These are phyloP conservation scores for Petrocephalus zakoni DNA, from an alignment of 2,113 vertebrate genomes.

Conservation along the genomic window DNA sequence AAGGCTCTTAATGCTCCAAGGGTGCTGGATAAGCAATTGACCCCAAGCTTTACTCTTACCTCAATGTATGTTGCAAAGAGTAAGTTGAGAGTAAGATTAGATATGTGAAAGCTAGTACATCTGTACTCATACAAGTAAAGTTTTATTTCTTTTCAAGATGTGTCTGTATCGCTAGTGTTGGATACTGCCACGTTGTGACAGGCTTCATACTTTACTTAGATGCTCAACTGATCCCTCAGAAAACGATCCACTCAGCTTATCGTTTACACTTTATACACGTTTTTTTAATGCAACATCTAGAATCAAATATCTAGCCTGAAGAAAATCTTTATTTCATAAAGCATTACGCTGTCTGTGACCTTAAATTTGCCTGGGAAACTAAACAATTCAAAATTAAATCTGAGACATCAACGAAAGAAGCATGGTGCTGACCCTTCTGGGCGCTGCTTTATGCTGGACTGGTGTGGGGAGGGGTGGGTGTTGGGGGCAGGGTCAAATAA, in stretches of 20 bases:
- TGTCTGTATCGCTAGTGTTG: background rate
- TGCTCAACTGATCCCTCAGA: background rate
- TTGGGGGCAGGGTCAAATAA: background rate
- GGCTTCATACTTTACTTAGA: background rate
- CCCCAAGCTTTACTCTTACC: background rate
- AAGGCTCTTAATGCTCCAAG: background rate
- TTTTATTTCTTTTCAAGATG: background rate
- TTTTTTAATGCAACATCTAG: background rate
- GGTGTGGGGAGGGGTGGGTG: background rate
- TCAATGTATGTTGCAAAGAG: background rate
- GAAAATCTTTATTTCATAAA: background rate
- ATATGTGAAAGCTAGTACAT: background rate
- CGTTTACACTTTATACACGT: background rate
- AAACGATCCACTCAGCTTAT: background rate
- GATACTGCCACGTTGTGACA: background rate
- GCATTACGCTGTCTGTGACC: background rate
- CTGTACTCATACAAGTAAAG: background rate
- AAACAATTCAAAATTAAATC: background rate
- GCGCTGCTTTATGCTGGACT: background rate
- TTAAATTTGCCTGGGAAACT: background rate
- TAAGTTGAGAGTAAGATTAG: background rate
- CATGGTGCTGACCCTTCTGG: background rate
- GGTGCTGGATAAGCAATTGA: background rate
- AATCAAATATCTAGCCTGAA: background rate
- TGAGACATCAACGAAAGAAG: background rate